Conservation (phyloP, 1,140 invertebrate genomes). For the Drosophila kanapiae region DNA sequence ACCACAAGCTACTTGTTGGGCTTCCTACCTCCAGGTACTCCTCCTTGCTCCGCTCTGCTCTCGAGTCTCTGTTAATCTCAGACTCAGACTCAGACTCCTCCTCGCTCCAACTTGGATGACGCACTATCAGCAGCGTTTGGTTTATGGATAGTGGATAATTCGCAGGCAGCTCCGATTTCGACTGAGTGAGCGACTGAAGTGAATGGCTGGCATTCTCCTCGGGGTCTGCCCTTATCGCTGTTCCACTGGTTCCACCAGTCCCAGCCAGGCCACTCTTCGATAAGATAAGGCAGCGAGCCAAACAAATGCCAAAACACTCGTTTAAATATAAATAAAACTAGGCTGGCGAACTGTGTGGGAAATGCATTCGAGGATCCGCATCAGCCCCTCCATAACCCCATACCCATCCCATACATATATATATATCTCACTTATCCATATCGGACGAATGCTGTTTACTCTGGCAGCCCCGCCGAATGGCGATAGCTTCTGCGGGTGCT, state of each 20-base stretch:
- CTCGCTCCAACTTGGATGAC: slow-evolving; percentile 36
- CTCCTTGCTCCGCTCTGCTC: not conserved
- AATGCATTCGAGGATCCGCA: no score
- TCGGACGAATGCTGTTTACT: slow-evolving; percentile 15
- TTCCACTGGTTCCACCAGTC: slow-evolving; percentile 32
- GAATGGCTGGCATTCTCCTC: slow-evolving; percentile 33
- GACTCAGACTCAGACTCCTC: not conserved
- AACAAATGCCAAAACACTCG: slow-evolving; percentile 25
- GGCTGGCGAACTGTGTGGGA: slow-evolving; percentile 14
- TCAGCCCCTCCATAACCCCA: no score
- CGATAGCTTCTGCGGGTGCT: slow-evolving; percentile 16
- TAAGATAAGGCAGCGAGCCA: slow-evolving; percentile 54
- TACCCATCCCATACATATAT: not conserved
- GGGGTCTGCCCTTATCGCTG: slow-evolving; percentile 36
- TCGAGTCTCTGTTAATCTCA: not conserved
- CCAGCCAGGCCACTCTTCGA: slow-evolving; percentile 18
- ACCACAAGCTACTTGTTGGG: slow-evolving; percentile 30
- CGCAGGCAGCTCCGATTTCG: slow-evolving; percentile 70
- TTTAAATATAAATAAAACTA: slow-evolving; percentile 25
- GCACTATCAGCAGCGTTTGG: slow-evolving; percentile 29
- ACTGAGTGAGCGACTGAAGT: slow-evolving; percentile 18
- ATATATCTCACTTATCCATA: not conserved
- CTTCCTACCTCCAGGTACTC: slow-evolving; percentile 13
- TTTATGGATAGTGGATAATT: slow-evolving; percentile 38
- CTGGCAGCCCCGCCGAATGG: not conserved